Evolutionary conservation across 2,888 invertebrate species (phyloP).

Genomic region (Oasisia sp.): DNA sequence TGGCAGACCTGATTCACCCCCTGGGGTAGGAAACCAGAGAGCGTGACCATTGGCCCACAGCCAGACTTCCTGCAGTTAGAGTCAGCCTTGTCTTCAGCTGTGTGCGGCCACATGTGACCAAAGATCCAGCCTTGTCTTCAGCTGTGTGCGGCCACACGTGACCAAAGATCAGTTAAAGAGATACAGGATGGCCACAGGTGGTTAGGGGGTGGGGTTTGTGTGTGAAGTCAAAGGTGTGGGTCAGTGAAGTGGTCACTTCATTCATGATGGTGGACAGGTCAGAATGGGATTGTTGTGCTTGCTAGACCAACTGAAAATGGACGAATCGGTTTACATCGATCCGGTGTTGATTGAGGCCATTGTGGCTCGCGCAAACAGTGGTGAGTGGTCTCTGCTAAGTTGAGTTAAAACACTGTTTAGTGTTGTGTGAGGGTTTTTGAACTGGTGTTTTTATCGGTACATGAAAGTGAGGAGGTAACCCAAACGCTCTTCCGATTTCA

Average conservation of each 20-base stretch:
- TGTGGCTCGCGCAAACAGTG: not conserved
- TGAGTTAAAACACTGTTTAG: not conserved
- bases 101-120: not conserved
- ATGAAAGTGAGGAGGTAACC: not conserved
- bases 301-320: not conserved
- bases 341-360: not conserved
- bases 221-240: not conserved
- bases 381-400: not conserved
- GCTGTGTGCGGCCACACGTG: not conserved
- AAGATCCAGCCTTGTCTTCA: not conserved
- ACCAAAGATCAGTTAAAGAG: not conserved
- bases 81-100: not conserved
- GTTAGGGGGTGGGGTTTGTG: not conserved
- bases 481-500: not conserved
- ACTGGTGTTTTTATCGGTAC: not conserved
- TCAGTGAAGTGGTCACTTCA: not conserved
- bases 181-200: constrained; percentile 1
- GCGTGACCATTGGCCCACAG: not conserved
- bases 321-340: not conserved
- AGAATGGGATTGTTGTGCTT: not conserved
- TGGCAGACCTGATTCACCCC: not conserved
- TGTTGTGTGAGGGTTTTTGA: not conserved
- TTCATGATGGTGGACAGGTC: not conserved
- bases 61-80: not conserved
- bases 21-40: not conserved